phyloP scores from a whole-genome alignment of 2,888 invertebrate species.

The Calameuta pallipes region DNA sequence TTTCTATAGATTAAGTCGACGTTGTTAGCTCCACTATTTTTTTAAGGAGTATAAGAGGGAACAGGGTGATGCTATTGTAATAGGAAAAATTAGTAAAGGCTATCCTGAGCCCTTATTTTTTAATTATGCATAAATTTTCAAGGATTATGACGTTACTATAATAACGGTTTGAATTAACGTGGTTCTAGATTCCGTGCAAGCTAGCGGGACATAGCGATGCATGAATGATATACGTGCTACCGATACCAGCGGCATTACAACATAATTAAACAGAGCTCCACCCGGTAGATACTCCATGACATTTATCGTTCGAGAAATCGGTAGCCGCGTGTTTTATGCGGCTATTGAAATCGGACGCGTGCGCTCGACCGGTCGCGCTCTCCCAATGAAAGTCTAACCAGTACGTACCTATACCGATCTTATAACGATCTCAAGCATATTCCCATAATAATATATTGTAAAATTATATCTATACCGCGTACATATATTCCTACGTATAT shows the following conservation, averaged over 20 bases:
- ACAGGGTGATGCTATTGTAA: too few relatives aligned
- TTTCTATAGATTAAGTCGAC: background rate
- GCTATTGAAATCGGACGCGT: background rate
- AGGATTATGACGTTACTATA: constrained; percentile 31
- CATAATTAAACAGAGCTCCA: background rate
- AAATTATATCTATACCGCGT: background rate
- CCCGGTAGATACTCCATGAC: background rate
- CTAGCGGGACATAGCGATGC: background rate
- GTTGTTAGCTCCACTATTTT: background rate
- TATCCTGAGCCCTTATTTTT: background rate
- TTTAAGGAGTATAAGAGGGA: background rate
- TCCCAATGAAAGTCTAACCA: background rate
- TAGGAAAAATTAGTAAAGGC: too few relatives aligned
- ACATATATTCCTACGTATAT: background rate
- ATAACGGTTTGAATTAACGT: background rate
- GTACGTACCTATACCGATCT: background rate
- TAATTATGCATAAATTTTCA: constrained; percentile 24
- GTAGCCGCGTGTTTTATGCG: background rate
- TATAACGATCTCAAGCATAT: background rate
- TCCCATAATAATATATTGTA: background rate
- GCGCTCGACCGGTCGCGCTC: background rate
- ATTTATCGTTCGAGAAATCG: background rate
- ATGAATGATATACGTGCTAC: background rate
- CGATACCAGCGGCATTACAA: background rate
- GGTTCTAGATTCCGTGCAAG: background rate